Evolutionary conservation across 2,888 invertebrate genomes (phyloP), one percentile per base, ranked within the genome.

Genomic region (Rhamnusium bicolor): DNA sequence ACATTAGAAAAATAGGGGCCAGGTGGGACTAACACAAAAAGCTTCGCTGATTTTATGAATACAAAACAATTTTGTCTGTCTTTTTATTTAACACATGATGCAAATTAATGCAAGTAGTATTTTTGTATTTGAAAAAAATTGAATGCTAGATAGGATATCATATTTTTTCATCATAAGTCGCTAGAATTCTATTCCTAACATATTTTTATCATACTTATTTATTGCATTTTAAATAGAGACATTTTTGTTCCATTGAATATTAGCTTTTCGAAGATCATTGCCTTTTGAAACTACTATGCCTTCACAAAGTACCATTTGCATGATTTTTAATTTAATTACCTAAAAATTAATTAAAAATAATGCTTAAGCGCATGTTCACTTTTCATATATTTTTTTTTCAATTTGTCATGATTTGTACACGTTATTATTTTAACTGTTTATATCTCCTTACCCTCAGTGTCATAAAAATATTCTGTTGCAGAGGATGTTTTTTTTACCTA

Each of bases 321-420:
- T 73, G 73, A 73, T 65, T 62, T 72, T 65, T 67, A 16, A 67
- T 56, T 40, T 67, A 56, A 67, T 56, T 61, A 61, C 19, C 40
- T 29, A 47, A 53, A n/a, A 49, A 63, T 53, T 72, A 58, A 61
- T 72, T 62, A n/a, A 70, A 66, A 19, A 56, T 77, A 78, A 74
- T 74, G 78, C 78, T 78, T 78, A 58, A 49, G 78, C 76, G 78
- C 78, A 78, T 78, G 78, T 75, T 68, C 69, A 69, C 46, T 72
- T 51, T 73, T 32, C 65, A 29, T 67, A 56, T 67, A 24, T 24
- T 67, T 56, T 46, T 32, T 14, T 65, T 65, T 56, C 8, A 47
- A 46, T 46, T 51, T 21, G 32, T 56, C 29, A 24, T 21, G 27
- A 18, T 49, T 51, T 62, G n/a, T 40, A 19, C 19, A 2, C 12